Conservation (phyloP, 2,888 invertebrate species). For the Tyria jacobaeae region DNA sequence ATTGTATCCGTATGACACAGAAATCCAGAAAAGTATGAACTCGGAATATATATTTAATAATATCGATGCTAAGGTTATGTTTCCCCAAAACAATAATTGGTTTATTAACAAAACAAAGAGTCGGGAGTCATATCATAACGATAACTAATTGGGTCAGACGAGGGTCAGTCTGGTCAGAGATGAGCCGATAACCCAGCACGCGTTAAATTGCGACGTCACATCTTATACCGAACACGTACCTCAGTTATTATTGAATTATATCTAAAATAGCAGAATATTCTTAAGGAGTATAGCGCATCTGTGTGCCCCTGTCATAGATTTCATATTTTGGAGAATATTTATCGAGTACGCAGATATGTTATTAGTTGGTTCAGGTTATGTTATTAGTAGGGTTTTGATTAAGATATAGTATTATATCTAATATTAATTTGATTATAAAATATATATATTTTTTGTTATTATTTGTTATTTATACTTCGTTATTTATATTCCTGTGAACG, state of each 20-base stretch:
- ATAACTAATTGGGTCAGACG: constrained; percentile 80
- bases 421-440: too few species aligned
- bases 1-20: background rate
- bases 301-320: background rate
- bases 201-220: constrained; percentile 62
- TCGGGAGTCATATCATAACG: constrained; percentile 57
- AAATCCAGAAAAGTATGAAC: constrained; percentile 1
- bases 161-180: constrained; percentile 76
- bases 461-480: too few species aligned
- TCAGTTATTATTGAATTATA: constrained; percentile 40
- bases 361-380: too few species aligned
- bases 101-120: constrained; percentile 56
- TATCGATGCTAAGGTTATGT: constrained; percentile 56
- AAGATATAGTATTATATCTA: too few species aligned
- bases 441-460: too few species aligned
- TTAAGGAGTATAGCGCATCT: constrained; percentile 7
- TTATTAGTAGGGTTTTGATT: too few species aligned
- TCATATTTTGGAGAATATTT: too few species aligned
- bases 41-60: background rate
- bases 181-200: constrained; percentile 73
- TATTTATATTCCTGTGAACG: too few species aligned
- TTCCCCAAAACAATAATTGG: constrained; percentile 54
- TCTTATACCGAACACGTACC: constrained; percentile 52
- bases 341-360: too few species aligned
- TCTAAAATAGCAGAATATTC: constrained; percentile 14